Evolutionary conservation across 1,140 invertebrate species (phyloP).

Genomic region (Calycopis cecrops): DNA sequence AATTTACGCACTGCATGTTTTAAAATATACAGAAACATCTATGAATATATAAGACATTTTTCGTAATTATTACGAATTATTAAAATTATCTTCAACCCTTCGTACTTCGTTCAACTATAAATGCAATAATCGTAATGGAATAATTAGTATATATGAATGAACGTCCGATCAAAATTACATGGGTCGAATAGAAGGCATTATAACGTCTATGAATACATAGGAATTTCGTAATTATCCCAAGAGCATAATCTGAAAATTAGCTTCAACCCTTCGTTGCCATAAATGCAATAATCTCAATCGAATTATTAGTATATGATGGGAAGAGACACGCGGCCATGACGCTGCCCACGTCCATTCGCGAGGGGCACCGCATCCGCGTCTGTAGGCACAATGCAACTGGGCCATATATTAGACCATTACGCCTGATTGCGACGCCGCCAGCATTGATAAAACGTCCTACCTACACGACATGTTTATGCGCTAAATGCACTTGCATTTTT

Average conservation of each 20-base stretch:
- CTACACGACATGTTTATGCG: conserved; percentile 13
- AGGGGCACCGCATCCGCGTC: conserved; percentile 51
- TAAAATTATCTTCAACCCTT: no score
- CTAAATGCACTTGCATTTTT: conserved; percentile 14
- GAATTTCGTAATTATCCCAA: no score
- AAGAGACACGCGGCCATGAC: conserved; percentile 17
- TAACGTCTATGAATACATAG: no score
- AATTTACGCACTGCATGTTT: no score
- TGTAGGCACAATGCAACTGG: conserved; percentile 30
- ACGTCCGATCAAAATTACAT: no score
- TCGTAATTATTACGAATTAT: no score
- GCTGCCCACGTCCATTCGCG: conserved; percentile 52
- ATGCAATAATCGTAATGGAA: no score
- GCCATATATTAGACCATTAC: conserved; percentile 57
- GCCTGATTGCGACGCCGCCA: conserved; percentile 53
- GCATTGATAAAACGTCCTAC: conserved; percentile 37
- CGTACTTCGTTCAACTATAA: no score
- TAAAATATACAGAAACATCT: no score
- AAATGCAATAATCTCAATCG: conserved; percentile 12
- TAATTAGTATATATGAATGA: no score
- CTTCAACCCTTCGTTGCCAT: conserved; percentile 5
- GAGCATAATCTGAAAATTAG: background rate
- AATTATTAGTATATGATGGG: conserved; percentile 10
- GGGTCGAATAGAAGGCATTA: no score
- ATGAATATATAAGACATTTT: no score